Evolutionary conservation across 2,797 vertebrate species (phyloP), one percentile per base, ranked within the genome.

Genomic region (Ceryle rudis): DNA sequence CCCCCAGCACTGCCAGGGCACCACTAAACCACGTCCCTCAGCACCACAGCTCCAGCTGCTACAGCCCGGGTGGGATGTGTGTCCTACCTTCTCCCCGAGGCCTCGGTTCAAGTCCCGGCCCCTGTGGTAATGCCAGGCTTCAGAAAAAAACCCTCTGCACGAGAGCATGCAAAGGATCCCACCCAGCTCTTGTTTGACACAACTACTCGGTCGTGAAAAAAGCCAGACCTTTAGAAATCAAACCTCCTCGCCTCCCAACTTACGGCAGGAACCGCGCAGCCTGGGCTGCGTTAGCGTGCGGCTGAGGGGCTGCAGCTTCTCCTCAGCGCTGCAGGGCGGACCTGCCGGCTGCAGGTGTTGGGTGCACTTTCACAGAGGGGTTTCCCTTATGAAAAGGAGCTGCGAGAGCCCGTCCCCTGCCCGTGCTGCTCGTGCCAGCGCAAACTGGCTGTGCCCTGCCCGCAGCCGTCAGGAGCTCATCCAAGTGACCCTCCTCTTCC

Each of bases 401-500:
- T 46, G 58, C 4, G 28, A 33, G 39, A 64, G 65, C 51, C 57
- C 20, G 5, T 18, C 4, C 81, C 39, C 12, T 9, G 33, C 15
- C 67, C 46, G 2, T 1, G 0, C 25, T 60, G 71, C 58, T 64
- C 0, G 0, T 33, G 77, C 42, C 83, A 39, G 70, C 1, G 8
- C 57, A 35, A 57, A 39, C 18, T 46, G 65, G 51, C 61, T 0
- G 3, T 33, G 11, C 21, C 37, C 41, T 8, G 10, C 2, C 6
- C 4, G 5, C 26, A 39, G 5, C 0, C 0, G 3, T 1, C 2
- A 1, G 54, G 41, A 62, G 55, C 42, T 47, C 37, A 33, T 17
- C 41, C 0, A 1, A 47, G 47, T 5, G 22, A 39, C 0, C 77
- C 3, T 0, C 25, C 66, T 22, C 66, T 25, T 82, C 72, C 54